phyloP scores from a whole-genome alignment of 1,140 invertebrate species.

The Dreissena polymorpha region DNA sequence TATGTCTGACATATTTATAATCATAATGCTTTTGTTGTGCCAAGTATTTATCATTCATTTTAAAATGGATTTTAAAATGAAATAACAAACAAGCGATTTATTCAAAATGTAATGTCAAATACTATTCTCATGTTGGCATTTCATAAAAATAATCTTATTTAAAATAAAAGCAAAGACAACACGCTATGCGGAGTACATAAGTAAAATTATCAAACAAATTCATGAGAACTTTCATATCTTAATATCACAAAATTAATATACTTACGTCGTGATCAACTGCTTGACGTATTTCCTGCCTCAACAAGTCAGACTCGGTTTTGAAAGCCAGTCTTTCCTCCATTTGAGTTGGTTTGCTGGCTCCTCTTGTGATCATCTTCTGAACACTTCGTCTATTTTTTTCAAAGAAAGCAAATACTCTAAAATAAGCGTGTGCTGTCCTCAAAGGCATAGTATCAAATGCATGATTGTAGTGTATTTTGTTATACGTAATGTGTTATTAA shows the following conservation, averaged over 20 bases:
- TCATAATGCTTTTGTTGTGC: too few relatives aligned
- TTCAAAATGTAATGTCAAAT: too few relatives aligned
- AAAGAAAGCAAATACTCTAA: neutral
- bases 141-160: too few relatives aligned
- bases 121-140: too few relatives aligned
- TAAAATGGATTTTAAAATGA: too few relatives aligned
- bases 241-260: neutral
- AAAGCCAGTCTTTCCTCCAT: conserved; percentile 45
- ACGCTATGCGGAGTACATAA: neutral
- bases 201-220: neutral
- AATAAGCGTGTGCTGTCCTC: neutral
- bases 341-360: conserved; percentile 30
- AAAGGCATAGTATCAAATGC: neutral
- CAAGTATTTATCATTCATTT: too few relatives aligned
- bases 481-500: too few relatives aligned
- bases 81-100: too few relatives aligned
- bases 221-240: neutral
- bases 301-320: conserved; percentile 22
- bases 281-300: conserved; percentile 24
- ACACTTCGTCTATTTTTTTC: conserved; percentile 14
- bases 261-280: conserved; percentile 42
- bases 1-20: neutral
- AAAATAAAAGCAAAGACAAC: neutral
- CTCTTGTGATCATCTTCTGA: conserved; percentile 43
- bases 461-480: neutral